phyloP scores from a whole-genome alignment of 2,888 invertebrate genomes.

The Rosalia funebris region DNA sequence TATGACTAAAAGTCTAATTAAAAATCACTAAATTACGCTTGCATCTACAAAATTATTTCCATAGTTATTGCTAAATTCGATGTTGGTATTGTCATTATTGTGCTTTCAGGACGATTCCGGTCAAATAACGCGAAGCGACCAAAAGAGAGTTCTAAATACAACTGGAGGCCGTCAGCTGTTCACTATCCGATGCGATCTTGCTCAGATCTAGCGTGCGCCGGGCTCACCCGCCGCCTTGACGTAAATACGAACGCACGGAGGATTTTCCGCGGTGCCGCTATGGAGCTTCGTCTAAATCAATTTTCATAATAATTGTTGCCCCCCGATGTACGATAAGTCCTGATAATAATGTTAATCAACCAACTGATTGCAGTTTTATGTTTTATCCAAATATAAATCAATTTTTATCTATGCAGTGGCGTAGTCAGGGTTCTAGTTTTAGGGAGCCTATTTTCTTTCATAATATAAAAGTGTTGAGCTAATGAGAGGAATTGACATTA shows the following conservation, averaged over 20 bases:
- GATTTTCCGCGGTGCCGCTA: slow-evolving; percentile 34
- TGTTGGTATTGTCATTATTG: slow-evolving; percentile 56
- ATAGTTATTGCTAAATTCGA: slow-evolving; percentile 58
- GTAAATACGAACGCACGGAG: slow-evolving; percentile 34
- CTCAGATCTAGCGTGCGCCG: slow-evolving; percentile 45
- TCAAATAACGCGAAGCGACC: slow-evolving; percentile 43
- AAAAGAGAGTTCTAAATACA: slow-evolving; percentile 49
- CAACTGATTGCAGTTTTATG: not conserved
- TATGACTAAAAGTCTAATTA: slow-evolving; percentile 45
- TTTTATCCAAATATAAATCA: not conserved
- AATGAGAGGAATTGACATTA: too few relatives aligned
- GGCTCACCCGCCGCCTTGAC: slow-evolving; percentile 34
- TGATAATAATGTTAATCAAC: not conserved
- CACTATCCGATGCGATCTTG: slow-evolving; percentile 36
- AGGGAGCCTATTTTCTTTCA: too few relatives aligned
- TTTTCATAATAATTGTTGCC: not conserved
- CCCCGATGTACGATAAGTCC: not conserved
- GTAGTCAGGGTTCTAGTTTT: too few relatives aligned
- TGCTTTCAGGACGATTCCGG: slow-evolving; percentile 32
- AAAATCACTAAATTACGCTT: slow-evolving; percentile 32
- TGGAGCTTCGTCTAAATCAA: slow-evolving; percentile 1
- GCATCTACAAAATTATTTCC: slow-evolving; percentile 27
- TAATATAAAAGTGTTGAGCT: too few relatives aligned
- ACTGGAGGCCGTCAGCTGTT: slow-evolving; percentile 52
- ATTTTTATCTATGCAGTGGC: too few relatives aligned